Evolutionary conservation across 2,888 invertebrate species (phyloP).

Genomic region (Poecilobothrus nobilitatus): DNA sequence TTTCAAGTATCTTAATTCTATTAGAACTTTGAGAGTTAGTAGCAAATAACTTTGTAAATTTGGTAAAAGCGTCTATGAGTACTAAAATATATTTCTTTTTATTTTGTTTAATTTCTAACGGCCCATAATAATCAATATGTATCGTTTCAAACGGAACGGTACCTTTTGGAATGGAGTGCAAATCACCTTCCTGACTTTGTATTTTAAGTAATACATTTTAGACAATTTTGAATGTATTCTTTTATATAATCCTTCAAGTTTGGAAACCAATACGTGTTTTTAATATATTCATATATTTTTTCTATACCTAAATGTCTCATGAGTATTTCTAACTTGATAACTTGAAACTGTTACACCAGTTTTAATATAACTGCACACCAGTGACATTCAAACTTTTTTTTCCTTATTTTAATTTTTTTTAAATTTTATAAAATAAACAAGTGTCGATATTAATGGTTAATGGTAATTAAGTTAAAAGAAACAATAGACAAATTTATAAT

Average conservation of each 20-base stretch:
- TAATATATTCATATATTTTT: slow-evolving; percentile 16
- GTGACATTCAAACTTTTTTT: too few relatives aligned
- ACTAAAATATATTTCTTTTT: slow-evolving; percentile 10
- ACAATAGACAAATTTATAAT: too few relatives aligned
- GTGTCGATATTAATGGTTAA: too few relatives aligned
- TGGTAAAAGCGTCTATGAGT: slow-evolving; percentile 1
- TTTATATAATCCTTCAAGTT: too few relatives aligned
- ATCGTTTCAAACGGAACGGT: slow-evolving; percentile 7
- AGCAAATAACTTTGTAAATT: too few relatives aligned
- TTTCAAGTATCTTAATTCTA: too few relatives aligned
- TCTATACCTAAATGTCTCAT: slow-evolving; percentile 17
- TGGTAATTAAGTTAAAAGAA: too few relatives aligned
- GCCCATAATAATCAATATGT: slow-evolving; percentile 10
- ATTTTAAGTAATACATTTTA: slow-evolving; percentile 10
- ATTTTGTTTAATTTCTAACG: neutral
- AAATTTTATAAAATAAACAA: too few relatives aligned
- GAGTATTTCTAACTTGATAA: slow-evolving; percentile 16
- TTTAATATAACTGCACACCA: slow-evolving; percentile 17
- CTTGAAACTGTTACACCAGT: slow-evolving; percentile 16
- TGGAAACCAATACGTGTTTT: slow-evolving; percentile 15
- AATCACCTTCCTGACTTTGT: neutral
- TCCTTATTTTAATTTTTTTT: too few relatives aligned
- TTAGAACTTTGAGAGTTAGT: too few relatives aligned
- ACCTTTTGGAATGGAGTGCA: neutral
- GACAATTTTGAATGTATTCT: slow-evolving; percentile 10